A percentile compares a stretch with the other conserved stretches of the same genome.
Conservation (phyloP, 2,888 invertebrate genomes). For the Galeruca laticollis region DNA sequence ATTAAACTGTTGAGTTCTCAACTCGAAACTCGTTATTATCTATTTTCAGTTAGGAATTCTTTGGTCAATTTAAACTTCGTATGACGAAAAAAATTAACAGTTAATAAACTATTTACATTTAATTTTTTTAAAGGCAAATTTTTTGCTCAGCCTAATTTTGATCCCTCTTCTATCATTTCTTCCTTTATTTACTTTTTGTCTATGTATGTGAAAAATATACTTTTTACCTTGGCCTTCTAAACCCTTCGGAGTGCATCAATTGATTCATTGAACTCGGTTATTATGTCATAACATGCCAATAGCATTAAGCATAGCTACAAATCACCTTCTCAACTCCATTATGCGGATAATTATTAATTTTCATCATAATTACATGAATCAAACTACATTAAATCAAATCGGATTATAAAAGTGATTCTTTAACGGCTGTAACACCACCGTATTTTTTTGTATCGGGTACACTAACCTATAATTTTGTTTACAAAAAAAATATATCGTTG, state of each 20-base stretch:
- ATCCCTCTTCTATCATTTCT: no score
- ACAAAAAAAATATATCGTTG: constrained; percentile 22
- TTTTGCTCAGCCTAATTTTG: no score
- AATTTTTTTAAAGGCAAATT: no score
- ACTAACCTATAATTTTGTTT: constrained; percentile 24
- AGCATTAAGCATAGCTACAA: neutral
- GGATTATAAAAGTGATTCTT: constrained; percentile 13
- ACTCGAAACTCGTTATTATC: no score
- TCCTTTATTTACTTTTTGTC: neutral
- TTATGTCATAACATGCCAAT: neutral
- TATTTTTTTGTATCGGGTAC: constrained; percentile 23
- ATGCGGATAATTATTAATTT: constrained; percentile 17
- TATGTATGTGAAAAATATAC: neutral
- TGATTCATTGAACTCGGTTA: constrained; percentile 4
- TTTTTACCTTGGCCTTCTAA: neutral
- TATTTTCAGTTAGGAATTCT: no score
- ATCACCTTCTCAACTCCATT: neutral
- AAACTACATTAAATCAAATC: constrained; percentile 11
- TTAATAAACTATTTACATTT: no score
- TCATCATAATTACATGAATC: constrained; percentile 28
- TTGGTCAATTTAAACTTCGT: no score
- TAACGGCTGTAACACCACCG: constrained; percentile 8
- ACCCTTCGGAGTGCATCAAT: neutral
- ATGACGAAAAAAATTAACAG: no score
- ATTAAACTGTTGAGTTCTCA: no score